Percentiles rank a stretch among this genome's conserved stretches.
phyloP scores from a whole-genome alignment of 2,113 vertebrate genomes.

The Rousettus leschenaultii region DNA sequence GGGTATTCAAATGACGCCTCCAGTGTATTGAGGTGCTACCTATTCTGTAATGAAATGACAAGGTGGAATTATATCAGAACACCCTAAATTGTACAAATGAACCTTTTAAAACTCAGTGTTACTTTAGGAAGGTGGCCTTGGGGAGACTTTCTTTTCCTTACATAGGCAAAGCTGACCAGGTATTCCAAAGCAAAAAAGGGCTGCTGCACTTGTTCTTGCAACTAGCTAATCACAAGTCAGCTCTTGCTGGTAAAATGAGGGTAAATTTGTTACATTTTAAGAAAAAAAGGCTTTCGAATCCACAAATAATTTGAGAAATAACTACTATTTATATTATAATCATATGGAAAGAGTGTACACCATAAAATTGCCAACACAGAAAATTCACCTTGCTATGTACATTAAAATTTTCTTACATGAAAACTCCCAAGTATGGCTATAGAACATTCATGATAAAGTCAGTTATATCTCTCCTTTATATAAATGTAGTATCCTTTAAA shows the following conservation, averaged over 20 bases:
- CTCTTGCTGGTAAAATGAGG: neutral
- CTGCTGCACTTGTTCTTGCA: neutral
- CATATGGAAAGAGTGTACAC: neutral
- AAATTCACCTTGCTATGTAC: neutral
- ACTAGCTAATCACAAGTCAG: neutral
- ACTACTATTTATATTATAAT: neutral
- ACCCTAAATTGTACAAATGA: neutral
- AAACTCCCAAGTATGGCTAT: neutral
- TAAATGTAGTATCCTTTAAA: neutral
- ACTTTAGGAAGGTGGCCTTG: neutral
- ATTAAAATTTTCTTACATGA: neutral
- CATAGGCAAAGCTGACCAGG: neutral
- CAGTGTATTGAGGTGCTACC: neutral
- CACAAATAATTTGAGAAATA: slow-evolving; percentile 29
- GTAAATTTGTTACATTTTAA: neutral
- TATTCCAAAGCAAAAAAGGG: neutral
- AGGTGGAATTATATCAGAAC: neutral
- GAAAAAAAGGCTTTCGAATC: neutral
- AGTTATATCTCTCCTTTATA: neutral
- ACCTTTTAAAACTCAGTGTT: neutral
- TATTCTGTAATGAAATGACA: slow-evolving; percentile 6
- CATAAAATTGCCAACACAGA: neutral
- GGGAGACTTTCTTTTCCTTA: neutral
- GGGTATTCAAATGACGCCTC: neutral
- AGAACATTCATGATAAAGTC: neutral